Percentiles rank a stretch among this genome's conserved stretches.
phyloP scores from a whole-genome alignment of 1,140 invertebrate genomes.

The Euura saliciscinereae region DNA sequence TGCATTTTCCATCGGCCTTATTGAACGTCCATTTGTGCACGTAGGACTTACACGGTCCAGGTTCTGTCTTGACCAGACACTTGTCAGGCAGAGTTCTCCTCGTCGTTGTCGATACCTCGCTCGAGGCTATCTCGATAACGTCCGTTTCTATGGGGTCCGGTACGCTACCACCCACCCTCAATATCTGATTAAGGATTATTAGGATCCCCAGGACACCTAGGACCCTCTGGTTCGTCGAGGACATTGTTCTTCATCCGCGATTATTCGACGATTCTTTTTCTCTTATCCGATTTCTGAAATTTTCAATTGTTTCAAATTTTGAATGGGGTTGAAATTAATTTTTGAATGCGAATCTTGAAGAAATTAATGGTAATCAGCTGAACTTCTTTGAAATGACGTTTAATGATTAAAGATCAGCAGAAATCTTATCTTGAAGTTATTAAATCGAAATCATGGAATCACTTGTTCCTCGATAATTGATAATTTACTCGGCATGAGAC shows the following conservation, averaged over 20 bases:
- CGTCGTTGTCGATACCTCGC: constrained; percentile 30
- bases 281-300: neutral
- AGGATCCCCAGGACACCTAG: constrained; percentile 48
- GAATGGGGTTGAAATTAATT: too few species aligned
- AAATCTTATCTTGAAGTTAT: too few species aligned
- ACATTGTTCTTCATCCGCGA: constrained; percentile 50
- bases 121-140: constrained; percentile 32
- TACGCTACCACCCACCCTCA: constrained; percentile 33
- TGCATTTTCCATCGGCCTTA: constrained; percentile 68
- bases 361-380: too few species aligned
- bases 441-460: too few species aligned
- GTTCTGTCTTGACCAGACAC: constrained; percentile 56
- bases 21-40: constrained; percentile 77
- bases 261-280: neutral
- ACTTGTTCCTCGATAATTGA: neutral
- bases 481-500: too few species aligned
- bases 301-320: too few species aligned
- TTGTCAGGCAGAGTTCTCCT: constrained; percentile 43
- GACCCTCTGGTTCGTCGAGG: constrained; percentile 40
- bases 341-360: too few species aligned
- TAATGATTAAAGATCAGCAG: too few species aligned
- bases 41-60: constrained; percentile 71
- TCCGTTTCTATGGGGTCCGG: constrained; percentile 38
- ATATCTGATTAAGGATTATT: constrained; percentile 24
- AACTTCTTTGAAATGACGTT: too few species aligned